Evolutionary conservation across 2,888 invertebrate species (phyloP).

Genomic region (Philaethria dido): DNA sequence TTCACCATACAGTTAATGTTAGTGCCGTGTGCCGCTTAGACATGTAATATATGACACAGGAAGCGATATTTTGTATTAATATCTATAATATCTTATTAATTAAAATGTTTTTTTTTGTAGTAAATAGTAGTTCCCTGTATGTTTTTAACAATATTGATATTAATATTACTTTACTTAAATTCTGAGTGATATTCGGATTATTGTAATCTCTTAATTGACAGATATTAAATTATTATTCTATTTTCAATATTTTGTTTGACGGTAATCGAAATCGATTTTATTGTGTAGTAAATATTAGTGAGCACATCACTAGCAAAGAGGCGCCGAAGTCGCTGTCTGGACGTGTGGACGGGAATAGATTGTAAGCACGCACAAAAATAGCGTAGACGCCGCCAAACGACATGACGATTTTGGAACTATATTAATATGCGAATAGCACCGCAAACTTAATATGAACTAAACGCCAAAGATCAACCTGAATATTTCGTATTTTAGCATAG

Average conservation of each 20-base stretch:
- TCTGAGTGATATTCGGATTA: background rate
- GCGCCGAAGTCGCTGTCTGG: constrained; percentile 50
- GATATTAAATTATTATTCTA: background rate
- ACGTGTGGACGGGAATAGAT: constrained; percentile 50
- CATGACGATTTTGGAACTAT: constrained; percentile 49
- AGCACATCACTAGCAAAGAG: constrained; percentile 35
- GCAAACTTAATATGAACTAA: constrained; percentile 15
- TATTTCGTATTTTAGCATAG: background rate
- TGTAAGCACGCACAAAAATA: constrained; percentile 48
- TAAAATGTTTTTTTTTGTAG: background rate
- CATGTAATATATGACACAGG: background rate
- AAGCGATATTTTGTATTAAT: background rate
- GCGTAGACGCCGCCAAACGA: constrained; percentile 50
- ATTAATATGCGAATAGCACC: constrained; percentile 49
- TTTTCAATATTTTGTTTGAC: background rate
- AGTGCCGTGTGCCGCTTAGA: background rate
- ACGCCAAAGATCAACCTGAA: background rate
- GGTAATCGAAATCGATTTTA: background rate
- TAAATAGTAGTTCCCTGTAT: background rate
- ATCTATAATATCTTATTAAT: background rate
- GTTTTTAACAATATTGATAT: background rate
- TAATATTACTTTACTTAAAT: background rate
- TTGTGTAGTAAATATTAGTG: constrained; percentile 9
- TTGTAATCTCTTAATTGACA: background rate
- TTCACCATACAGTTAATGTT: constrained; percentile 33